Evolutionary conservation across 2,888 invertebrate genomes (phyloP), one percentile per base, ranked within the genome.

Genomic region (Ischnura elegans): DNA sequence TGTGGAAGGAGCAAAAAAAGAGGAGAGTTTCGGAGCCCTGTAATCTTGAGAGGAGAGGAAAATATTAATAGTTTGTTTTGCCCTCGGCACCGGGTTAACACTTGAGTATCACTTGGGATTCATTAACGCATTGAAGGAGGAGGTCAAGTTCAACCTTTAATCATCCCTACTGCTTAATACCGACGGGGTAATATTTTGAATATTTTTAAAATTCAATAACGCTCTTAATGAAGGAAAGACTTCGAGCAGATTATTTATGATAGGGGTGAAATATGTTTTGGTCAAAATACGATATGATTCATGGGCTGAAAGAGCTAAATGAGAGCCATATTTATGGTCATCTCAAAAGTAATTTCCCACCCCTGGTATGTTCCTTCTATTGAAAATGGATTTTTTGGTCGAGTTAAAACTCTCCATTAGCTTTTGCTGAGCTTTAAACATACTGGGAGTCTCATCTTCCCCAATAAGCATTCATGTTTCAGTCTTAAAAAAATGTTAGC

Each of bases 1-100:
- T 36, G 0, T 13, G 36, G 16, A 76, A 16, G 76, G 36, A 76
- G 36, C 76, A 76, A 76, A 76, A 76, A 76, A 36, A 16, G 36
- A 36, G 36, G 36, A 76, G 36, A 29, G 36, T 76, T 61, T 36
- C 36, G 76, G 76, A 76, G 8, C 61, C 16, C n/a, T 25, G n/a
- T 61, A 61, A 61, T n/a, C 61, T 61, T n/a, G 25, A 8, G 13
- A 76, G 76, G 76, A 76, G 6, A 36, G 36, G 36, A 76, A 76
- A 76, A 76, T 36, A 76, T 76, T 76, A 76, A 76, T 76, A 76
- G 76, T 76, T 76, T 76, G 76, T 76, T 76, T 76, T 76, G 76
- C 13, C 13, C 29, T 36, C 5, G 36, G 76, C 76, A 4, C 8
- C 10, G 25, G 25, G 10, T n/a, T 36, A 76, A 2, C 29, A 29